Evolutionary conservation across 2,888 invertebrate genomes (phyloP).

Genomic region (Sinhomidia bicolor): DNA sequence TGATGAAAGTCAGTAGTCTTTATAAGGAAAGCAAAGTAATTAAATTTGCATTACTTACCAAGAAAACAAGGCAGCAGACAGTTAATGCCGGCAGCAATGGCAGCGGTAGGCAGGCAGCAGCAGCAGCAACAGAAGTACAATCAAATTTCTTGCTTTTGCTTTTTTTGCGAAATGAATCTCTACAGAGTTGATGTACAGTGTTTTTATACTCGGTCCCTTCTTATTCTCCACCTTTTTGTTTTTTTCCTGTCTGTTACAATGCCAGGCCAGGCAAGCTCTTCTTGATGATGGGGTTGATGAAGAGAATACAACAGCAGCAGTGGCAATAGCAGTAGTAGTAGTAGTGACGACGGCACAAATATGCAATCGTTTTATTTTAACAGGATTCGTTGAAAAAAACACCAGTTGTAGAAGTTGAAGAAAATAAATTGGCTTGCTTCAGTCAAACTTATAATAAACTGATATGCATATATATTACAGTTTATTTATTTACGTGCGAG

Average conservation of each 20-base stretch:
- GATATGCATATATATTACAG: slow-evolving; percentile 54
- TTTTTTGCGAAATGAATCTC: slow-evolving; percentile 40
- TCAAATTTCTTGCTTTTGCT: slow-evolving; percentile 12
- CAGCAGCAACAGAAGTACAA: slow-evolving; percentile 24
- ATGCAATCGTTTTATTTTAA: slow-evolving; percentile 35
- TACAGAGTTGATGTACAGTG: background rate
- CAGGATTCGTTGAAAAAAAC: background rate
- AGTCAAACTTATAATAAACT: slow-evolving; percentile 49
- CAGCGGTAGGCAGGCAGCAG: background rate
- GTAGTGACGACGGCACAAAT: background rate
- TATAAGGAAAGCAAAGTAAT: slow-evolving; percentile 56
- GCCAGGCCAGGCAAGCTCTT: background rate
- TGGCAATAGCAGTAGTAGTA: background rate
- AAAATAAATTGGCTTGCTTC: slow-evolving; percentile 50
- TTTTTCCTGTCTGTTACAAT: slow-evolving; percentile 17
- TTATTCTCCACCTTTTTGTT: background rate
- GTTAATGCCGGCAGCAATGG: slow-evolving; percentile 13
- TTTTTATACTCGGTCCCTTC: background rate
- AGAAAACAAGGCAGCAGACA: slow-evolving; percentile 45
- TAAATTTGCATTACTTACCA: slow-evolving; percentile 69
- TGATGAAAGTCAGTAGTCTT: background rate
- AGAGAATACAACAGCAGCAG: background rate
- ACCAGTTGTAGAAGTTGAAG: slow-evolving; percentile 7
- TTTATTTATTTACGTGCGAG: slow-evolving; percentile 32
- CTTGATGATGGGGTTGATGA: slow-evolving; percentile 14